Conservation (phyloP, 2,888 invertebrate genomes). For the Pachymerium ferrugineum region DNA sequence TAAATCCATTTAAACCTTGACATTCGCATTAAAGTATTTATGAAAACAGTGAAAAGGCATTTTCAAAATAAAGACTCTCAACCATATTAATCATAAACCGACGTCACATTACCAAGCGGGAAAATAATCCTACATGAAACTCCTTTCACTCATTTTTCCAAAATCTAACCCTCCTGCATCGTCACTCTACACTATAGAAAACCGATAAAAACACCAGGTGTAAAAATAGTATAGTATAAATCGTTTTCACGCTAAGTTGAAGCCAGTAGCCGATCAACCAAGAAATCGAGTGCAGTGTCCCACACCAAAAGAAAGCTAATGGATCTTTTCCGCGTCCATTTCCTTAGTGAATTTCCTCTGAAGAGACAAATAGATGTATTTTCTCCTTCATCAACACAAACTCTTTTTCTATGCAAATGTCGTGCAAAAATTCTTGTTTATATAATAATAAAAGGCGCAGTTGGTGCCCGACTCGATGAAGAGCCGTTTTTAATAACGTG, state of each 20-base stretch:
- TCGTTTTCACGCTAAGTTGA: conserved; percentile 14
- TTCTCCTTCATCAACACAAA: neutral
- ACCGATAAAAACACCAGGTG: neutral
- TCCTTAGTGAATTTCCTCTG: neutral
- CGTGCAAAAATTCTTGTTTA: conserved; percentile 6
- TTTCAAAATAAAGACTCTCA: neutral
- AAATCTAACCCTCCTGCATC: neutral
- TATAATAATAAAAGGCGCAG: neutral
- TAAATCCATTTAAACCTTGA: neutral
- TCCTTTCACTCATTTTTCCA: too few species aligned
- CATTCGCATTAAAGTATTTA: neutral
- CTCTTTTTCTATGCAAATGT: neutral
- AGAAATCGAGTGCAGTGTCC: conserved; percentile 14
- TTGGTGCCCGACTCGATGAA: neutral
- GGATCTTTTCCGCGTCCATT: conserved; percentile 10
- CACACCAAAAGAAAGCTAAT: conserved; percentile 8
- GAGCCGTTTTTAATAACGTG: neutral
- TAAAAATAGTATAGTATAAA: conserved; percentile 12
- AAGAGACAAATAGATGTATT: neutral
- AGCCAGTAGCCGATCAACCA: neutral
- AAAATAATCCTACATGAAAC: too few species aligned
- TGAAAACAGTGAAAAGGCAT: neutral
- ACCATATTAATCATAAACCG: too few species aligned
- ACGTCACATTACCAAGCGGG: too few species aligned
- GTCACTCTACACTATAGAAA: neutral